Evolutionary conservation across 2,113 vertebrate genomes (phyloP).

Genomic region (Gnathonemus echidnorhynchus): DNA sequence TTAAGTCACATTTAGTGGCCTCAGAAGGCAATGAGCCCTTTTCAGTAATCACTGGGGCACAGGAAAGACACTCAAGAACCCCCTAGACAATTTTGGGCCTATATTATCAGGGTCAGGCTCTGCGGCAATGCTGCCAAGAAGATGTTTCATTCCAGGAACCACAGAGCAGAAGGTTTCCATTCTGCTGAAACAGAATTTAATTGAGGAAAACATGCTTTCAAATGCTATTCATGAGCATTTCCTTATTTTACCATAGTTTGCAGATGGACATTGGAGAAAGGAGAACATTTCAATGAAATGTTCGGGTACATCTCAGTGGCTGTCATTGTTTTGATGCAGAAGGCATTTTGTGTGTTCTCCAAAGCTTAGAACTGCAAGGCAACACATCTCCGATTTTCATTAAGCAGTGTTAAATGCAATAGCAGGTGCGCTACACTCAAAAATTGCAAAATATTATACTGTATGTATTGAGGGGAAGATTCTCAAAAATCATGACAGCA

Average conservation of each 20-base stretch:
- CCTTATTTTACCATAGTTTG: background rate
- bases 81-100: background rate
- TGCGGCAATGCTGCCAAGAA: background rate
- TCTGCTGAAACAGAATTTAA: background rate
- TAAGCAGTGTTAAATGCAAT: background rate
- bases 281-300: background rate
- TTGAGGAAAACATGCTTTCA: background rate
- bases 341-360: background rate
- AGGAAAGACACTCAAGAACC: background rate
- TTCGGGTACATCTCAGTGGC: background rate
- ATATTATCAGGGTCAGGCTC: background rate
- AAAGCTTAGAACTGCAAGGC: background rate
- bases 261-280: background rate
- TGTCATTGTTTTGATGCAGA: background rate
- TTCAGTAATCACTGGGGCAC: background rate
- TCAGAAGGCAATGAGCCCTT: slow-evolving; percentile 3
- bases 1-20: slow-evolving; percentile 9
- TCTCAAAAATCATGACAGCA: background rate
- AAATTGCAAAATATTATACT: background rate
- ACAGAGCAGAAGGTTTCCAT: background rate
- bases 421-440: background rate
- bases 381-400: background rate
- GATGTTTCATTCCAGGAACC: background rate
- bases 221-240: background rate
- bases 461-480: background rate